Conservation (phyloP, 2,888 invertebrate species). For the Mythimna ferrago region DNA sequence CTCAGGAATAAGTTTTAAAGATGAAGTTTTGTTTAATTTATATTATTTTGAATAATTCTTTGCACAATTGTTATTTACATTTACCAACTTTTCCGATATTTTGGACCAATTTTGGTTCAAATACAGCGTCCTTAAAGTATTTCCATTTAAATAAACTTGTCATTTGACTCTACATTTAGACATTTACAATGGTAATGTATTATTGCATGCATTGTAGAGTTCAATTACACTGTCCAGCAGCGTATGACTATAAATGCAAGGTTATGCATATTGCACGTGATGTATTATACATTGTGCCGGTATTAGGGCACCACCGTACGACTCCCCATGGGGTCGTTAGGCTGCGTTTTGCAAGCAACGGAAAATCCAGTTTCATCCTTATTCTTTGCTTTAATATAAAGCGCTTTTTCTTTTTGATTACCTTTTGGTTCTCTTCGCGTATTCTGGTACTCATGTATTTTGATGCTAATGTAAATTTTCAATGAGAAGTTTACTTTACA, state of each 20-base stretch:
- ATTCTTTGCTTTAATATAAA: conserved; percentile 21
- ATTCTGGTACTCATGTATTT: conserved; percentile 14
- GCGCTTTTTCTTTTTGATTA: conserved; percentile 21
- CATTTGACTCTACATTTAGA: conserved; percentile 3
- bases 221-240: conserved; percentile 19
- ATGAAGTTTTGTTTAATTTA: conserved; percentile 13
- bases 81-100: background rate
- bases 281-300: conserved; percentile 31
- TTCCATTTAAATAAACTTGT: background rate
- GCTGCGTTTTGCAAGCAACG: conserved; percentile 50
- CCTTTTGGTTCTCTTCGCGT: conserved; percentile 8
- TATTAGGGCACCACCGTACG: conserved; percentile 19
- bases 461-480: background rate
- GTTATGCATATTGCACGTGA: conserved; percentile 29
- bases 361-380: conserved; percentile 47
- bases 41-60: conserved; percentile 1
- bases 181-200: conserved; percentile 24
- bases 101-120: background rate
- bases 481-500: conserved; percentile 4
- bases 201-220: conserved; percentile 29
- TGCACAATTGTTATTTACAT: background rate
- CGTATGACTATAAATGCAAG: conserved; percentile 12
- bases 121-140: conserved; percentile 1
- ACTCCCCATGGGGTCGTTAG: conserved; percentile 46
- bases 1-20: conserved; percentile 34